Evolutionary conservation across 2,113 vertebrate species (phyloP), one percentile per base, ranked within the genome.

Genomic region (Zosterops lateralis): DNA sequence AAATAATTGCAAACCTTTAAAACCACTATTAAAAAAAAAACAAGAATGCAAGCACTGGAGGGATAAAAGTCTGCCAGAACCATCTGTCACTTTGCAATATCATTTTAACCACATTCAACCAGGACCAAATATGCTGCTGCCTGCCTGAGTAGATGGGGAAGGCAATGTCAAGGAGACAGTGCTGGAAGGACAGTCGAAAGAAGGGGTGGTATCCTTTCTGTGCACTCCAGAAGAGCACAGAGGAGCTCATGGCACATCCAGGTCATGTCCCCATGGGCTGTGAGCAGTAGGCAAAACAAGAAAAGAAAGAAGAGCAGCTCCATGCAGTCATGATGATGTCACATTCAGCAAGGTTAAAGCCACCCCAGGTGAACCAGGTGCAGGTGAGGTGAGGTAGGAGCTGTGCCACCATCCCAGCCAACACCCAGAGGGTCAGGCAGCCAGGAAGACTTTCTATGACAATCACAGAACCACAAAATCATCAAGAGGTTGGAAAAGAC

Each of bases 1-100:
- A 90, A 83, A 64, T 34, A 56, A 86, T 5, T 48, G 42, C 53
- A 38, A 90, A 67, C 18, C 66, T 93, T 70, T 85, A 76, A 87
- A 94, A 24, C 14, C 32, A 15, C 32, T 87, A 34, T 84, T 65
- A 44, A 87, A 60, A 38, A 60, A 38, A 36, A 76, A 77, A 34
- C 38, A 51, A 7, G 64, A 80, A 45, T 20, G 29, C 11, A 24
- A 72, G 82, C 38, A 48, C 3, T 58, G 65, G 25, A 64, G 74
- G 24, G 76, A 88, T 28, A 42, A 20, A 93, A 87, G 65, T 42
- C 76, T 60, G 40, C 60, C 54, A 85, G 66, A 80, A 56, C 56
- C 54, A 92, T 72, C 82, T 78, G 84, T 22, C 78, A 79, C 74
- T 79, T 56, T 51, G 42, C 45, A 91, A 26, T 26, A 25, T 65